A percentile compares a stretch with the other conserved stretches of the same genome.
phyloP scores from a whole-genome alignment of 2,888 invertebrate genomes.

The Arenicola marina region DNA sequence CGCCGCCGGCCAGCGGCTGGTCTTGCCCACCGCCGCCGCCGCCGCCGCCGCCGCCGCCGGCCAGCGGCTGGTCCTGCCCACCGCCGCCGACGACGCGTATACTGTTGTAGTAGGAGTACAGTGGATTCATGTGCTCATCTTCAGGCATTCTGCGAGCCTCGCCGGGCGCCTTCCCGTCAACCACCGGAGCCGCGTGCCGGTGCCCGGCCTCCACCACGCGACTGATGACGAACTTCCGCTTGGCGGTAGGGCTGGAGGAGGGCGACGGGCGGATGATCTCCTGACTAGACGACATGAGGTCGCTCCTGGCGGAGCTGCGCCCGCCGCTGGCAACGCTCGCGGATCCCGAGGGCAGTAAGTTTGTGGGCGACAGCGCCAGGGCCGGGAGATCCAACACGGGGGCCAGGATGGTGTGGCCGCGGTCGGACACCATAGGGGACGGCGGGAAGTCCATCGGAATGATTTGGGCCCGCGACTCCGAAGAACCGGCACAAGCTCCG shows the following conservation, averaged over 20 bases:
- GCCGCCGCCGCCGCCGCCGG: background rate
- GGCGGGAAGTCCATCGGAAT: conserved; percentile 28
- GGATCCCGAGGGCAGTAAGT: background rate
- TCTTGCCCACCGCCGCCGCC: no score
- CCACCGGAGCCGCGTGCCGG: background rate
- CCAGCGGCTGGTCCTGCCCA: background rate
- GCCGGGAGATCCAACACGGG: background rate
- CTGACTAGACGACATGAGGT: background rate
- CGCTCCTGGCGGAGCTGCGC: background rate
- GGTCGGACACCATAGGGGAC: conserved; percentile 32
- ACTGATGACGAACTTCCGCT: conserved; percentile 5
- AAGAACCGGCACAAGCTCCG: background rate
- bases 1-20: background rate
- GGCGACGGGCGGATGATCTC: background rate
- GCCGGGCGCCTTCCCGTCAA: background rate
- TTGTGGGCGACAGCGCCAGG: background rate
- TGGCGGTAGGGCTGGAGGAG: background rate
- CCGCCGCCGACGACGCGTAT: background rate
- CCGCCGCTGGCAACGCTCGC: background rate
- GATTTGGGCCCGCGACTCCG: background rate
- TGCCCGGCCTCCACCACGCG: background rate
- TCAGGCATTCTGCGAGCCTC: background rate
- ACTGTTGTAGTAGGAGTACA: no score
- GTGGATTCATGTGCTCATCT: no score
- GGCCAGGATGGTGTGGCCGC: conserved; percentile 19